These are phyloP conservation scores for Paramacrobiotus metropolitanus DNA, from an alignment of 1,140 invertebrate genomes.

Conservation along the genomic window DNA sequence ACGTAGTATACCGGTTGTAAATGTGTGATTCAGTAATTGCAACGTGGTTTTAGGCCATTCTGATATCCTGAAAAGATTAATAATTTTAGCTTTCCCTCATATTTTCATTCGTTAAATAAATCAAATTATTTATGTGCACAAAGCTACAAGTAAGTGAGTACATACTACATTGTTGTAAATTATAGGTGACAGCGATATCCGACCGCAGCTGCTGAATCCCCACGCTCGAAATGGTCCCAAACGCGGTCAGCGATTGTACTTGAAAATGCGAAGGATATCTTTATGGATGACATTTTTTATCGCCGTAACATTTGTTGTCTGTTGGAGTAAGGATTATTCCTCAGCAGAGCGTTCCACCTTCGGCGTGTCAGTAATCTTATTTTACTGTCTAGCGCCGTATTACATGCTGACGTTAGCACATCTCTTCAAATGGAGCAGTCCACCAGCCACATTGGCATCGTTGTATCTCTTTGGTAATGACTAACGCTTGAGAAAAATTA, in stretches of 20 bases:
- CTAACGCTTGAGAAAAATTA: background rate
- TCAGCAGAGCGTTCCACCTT: background rate
- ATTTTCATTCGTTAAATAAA: too few relatives aligned
- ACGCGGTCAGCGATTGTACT: background rate
- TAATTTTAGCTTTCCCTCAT: too few relatives aligned
- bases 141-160: background rate
- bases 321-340: background rate
- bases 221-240: background rate
- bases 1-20: too few relatives aligned
- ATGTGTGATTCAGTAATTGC: too few relatives aligned
- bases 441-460: background rate
- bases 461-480: background rate
- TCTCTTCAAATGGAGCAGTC: background rate
- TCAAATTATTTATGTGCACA: background rate
- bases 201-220: background rate
- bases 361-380: background rate
- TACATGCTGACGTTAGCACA: background rate
- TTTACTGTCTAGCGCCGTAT: background rate
- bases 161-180: background rate
- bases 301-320: background rate
- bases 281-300: slow-evolving; percentile 1
- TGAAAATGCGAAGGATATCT: background rate
- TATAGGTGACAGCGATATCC: background rate
- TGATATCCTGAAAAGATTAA: background rate
- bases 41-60: too few relatives aligned